Conservation (phyloP, 2,797 vertebrate genomes). For the Thamnophis elegans region DNA sequence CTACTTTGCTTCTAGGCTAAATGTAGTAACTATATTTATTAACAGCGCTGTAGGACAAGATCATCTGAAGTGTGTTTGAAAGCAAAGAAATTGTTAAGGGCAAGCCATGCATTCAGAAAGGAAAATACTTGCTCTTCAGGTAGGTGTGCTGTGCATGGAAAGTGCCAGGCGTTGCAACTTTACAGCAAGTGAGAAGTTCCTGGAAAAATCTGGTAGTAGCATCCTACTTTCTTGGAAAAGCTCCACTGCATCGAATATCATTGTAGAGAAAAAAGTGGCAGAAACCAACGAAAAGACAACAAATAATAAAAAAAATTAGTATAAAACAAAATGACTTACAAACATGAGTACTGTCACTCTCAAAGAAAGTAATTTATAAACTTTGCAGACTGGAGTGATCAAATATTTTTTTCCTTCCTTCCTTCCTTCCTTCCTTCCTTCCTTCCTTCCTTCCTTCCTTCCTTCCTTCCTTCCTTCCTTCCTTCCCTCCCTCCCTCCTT, state of each 20-base stretch:
- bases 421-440: too few relatives aligned
- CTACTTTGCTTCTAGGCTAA: background rate
- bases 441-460: too few relatives aligned
- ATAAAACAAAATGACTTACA: background rate
- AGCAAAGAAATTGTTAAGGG: background rate
- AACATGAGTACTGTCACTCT: background rate
- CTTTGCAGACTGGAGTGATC: background rate
- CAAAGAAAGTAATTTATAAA: background rate
- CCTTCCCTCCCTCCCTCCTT: too few relatives aligned
- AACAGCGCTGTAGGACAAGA: background rate
- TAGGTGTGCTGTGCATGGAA: background rate
- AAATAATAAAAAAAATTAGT: slow-evolving; percentile 16
- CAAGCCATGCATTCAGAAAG: background rate
- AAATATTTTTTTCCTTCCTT: background rate
- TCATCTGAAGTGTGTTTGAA: slow-evolving; percentile 27
- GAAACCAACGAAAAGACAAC: slow-evolving; percentile 9
- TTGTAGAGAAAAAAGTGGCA: slow-evolving; percentile 14
- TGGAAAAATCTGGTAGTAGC: background rate
- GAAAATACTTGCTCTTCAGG: background rate
- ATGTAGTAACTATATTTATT: background rate
- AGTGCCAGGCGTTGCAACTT: background rate
- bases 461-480: too few relatives aligned
- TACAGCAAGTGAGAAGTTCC: background rate
- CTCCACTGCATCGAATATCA: background rate
- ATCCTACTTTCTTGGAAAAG: background rate